A percentile compares a stretch with the other conserved stretches of the same genome.
phyloP scores from a whole-genome alignment of 2,113 vertebrate genomes.

The Zosterops pallidus region DNA sequence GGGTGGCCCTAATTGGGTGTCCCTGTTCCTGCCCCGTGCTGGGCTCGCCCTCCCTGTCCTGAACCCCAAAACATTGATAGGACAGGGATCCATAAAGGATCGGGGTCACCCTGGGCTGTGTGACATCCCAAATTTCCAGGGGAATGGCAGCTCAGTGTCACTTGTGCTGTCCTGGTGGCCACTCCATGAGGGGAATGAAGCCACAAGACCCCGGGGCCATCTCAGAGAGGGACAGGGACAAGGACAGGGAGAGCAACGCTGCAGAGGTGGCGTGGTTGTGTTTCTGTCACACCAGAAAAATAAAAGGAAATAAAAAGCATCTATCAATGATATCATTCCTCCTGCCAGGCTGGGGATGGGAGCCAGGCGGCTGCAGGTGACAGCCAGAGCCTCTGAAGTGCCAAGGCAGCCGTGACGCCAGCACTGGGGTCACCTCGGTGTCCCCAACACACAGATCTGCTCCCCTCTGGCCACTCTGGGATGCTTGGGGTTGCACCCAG shows the following conservation, averaged over 20 bases:
- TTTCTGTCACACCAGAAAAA: not conserved
- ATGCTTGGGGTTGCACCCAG: not conserved
- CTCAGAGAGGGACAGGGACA: not conserved
- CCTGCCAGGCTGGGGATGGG: not conserved
- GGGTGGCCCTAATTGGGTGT: not conserved
- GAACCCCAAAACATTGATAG: rapidly evolving
- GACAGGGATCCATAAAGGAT: not conserved
- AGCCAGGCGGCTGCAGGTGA: not conserved
- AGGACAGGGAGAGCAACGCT: rapidly evolving
- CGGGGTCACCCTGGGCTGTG: not conserved
- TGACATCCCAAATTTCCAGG: not conserved
- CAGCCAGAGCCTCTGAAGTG: not conserved
- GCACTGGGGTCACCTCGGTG: not conserved
- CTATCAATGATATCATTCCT: not conserved
- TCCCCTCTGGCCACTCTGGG: rapidly evolving
- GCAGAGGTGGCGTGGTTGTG: not conserved
- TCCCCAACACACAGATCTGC: not conserved
- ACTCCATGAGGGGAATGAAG: rapidly evolving
- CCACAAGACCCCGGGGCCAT: not conserved
- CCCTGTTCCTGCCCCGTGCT: too few relatives aligned
- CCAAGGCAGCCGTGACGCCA: not conserved
- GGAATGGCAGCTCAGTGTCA: not conserved
- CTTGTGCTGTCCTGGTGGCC: rapidly evolving
- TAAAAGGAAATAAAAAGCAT: not conserved
- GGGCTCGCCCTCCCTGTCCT: not conserved